A percentile compares a stretch with the other conserved stretches of the same genome.
Evolutionary conservation across 2,888 invertebrate species (phyloP).

Genomic region (Girardia tigrina): DNA sequence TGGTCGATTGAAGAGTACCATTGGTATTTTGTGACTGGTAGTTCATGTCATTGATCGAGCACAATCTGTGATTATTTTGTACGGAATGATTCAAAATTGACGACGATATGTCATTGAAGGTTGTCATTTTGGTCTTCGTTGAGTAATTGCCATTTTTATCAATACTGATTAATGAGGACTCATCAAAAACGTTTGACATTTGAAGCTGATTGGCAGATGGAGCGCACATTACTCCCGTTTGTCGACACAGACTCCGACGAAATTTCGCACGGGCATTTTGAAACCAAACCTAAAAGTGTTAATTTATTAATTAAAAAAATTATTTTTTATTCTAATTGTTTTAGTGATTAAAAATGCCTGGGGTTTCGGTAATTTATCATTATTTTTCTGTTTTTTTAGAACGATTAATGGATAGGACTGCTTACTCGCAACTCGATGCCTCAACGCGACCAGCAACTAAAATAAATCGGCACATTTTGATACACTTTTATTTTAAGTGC

Average conservation of each 20-base stretch:
- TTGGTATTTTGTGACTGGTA: neutral
- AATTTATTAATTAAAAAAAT: no score
- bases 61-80: constrained; percentile 1
- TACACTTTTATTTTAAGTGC: neutral
- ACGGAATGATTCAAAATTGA: constrained; percentile 11
- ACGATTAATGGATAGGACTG: neutral
- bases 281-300: constrained; percentile 37
- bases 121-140: neutral
- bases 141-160: constrained; percentile 23
- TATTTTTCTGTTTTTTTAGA: constrained; percentile 14
- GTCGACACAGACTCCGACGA: constrained; percentile 32
- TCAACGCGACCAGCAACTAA: neutral
- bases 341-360: neutral
- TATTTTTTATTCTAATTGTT: neutral
- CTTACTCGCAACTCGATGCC: neutral
- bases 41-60: neutral
- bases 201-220: constrained; percentile 11
- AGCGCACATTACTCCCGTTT: constrained; percentile 15
- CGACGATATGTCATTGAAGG: constrained; percentile 17
- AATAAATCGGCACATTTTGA: neutral
- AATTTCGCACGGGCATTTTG: constrained; percentile 37
- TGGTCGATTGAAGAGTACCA: neutral
- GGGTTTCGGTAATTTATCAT: constrained; percentile 1
- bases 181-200: constrained; percentile 12
- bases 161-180: neutral